Evolutionary conservation across 2,797 vertebrate genomes (phyloP), one percentile per base, ranked within the genome.

Genomic region (Intellagama lesueurii): DNA sequence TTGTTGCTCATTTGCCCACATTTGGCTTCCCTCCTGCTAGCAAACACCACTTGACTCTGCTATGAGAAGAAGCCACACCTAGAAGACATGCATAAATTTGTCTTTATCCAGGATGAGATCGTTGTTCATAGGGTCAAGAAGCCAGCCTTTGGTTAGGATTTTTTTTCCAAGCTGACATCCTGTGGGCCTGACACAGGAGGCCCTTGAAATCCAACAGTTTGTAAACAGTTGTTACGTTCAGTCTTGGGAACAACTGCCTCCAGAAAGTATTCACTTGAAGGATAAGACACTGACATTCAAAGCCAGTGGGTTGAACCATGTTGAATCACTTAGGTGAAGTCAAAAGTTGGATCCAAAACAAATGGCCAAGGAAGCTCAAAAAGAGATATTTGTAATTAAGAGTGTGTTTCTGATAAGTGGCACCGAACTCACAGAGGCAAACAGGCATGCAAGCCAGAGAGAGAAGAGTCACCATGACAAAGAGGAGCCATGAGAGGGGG

Each of bases 301-400:
- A 81, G n/a, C 35, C 56, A 14, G 6, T 32, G 28, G 14, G 30
- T 1, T 40, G 11, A 8, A 80, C 14, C 28, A 35, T 64, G 19
- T 40, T 9, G 16, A n/a, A n/a, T n/a, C n/a, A 17, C 22, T 66
- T 26, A 40, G 66, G 64, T 35, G 1, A 5, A 81, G 32, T 40
- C 3, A 81, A 40, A 81, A 81, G 60, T 4, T 26, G 24, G 22
- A 40, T 81, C 69, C 26, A 22, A 30, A n/a, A n/a, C 49, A 47
- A 47, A 28, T 1, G 16, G 32, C 0, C 2, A 68, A 1, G 0
- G 30, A 40, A 19, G 28, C 30, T 28, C 7, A 0, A 77, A 77
- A 16, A n/a, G 47, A 73, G 44, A 22, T 19, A 77, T 24, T 75
- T 32, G 69, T 47, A 81, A 32, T 35, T 40, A 35, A 32, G n/a